Base-by-base conservation (phyloP, 2,797 vertebrate genomes). In the Artibeus jamaicensis region DNA sequence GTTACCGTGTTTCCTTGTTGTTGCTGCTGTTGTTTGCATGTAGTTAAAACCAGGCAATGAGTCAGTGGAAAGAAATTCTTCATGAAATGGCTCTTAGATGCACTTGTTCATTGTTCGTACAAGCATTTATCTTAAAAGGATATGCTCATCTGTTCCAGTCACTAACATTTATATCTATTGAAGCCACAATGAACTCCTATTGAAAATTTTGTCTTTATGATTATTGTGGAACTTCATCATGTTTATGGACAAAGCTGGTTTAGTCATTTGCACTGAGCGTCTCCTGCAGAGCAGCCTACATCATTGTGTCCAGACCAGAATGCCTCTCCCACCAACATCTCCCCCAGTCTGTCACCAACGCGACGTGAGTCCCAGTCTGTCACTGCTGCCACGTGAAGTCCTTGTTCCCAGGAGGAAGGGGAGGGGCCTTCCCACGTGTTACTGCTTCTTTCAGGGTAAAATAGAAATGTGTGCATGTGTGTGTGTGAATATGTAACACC, bases 11-110 rank as follows among this genome's bases (percentile, higher is more conserved):
- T 84, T 91, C 87, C 53, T 95, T 12, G 14, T 32, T 62, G 57
- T 3, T 59, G 24, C 4, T 62, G 59, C 57, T 59, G 59, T 65
- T 84, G 93, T 92, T 65, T 95, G 26, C 86, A 67, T 89, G 83
- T 77, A 93, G 57, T 92, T 94, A 97, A 98, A 95, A 90, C 37
- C 68, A 96, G 90, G 26, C 97, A 98, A 98, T 67, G 87, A 97
- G 92, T 92, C 79, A 89, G 42, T 93, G 86, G 95, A 89, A 97
- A 86, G 84, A 97, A 79, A 97, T 79, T 96, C 96, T 55, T 94
- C 92, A n/a, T 95, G 79, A 98, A 98, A 98, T 97, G 92, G 96
- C 92, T 97, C 98, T 97, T 96, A 98, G 96, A 96, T 95, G 96
- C 95, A 93, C 97, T 98, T 97, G 94, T 94, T 98, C 97, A 92